phyloP scores from a whole-genome alignment of 2,888 invertebrate species.

The Tenthredo livida region DNA sequence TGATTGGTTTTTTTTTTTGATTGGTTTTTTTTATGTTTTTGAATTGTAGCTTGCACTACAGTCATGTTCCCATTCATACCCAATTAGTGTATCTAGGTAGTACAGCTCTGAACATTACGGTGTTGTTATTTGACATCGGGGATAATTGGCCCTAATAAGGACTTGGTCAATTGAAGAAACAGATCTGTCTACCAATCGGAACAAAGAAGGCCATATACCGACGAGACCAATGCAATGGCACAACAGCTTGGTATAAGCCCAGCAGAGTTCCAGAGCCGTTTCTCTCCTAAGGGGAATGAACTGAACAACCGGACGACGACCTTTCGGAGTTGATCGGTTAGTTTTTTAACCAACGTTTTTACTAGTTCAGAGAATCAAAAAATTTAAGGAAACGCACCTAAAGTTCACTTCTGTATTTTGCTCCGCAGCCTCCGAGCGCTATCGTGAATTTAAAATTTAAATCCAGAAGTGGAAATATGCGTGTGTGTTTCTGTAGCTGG shows the following conservation, averaged over 20 bases:
- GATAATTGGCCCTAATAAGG: constrained; percentile 34
- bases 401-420: neutral
- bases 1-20: neutral
- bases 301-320: constrained; percentile 46
- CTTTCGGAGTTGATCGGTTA: constrained; percentile 45
- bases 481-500: neutral
- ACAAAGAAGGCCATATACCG: constrained; percentile 10
- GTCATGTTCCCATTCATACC: neutral
- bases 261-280: constrained; percentile 11
- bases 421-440: neutral
- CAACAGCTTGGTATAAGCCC: neutral
- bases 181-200: constrained; percentile 43
- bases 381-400: neutral
- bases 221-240: constrained; percentile 19
- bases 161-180: constrained; percentile 37
- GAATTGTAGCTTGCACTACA: neutral
- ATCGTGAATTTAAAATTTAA: neutral
- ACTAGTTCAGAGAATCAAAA: neutral
- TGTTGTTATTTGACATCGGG: constrained; percentile 37
- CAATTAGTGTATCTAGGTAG: neutral
- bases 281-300: constrained; percentile 48
- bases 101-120: neutral
- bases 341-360: constrained; percentile 20
- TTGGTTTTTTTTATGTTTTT: neutral
- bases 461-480: neutral